A percentile compares a stretch with the other conserved stretches of the same genome.
Conservation (phyloP, 2,888 invertebrate species). For the Synergus gifuensis region DNA sequence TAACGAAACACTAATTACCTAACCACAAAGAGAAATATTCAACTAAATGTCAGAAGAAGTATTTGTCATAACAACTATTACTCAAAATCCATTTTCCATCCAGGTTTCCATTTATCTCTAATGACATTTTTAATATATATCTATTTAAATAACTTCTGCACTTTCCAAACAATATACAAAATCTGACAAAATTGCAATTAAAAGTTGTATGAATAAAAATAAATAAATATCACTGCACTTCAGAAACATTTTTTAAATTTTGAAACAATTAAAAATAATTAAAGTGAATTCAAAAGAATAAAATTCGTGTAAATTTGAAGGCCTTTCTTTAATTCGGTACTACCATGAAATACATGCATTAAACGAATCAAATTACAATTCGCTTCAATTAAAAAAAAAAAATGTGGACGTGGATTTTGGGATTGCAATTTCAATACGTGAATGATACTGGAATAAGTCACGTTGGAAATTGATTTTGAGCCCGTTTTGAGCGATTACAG, state of each 20-base stretch:
- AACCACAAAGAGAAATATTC: slow-evolving; percentile 14
- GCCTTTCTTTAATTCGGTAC: too few species aligned
- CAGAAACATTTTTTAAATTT: too few species aligned
- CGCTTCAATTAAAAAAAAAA: neutral
- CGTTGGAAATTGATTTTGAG: neutral
- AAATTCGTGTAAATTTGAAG: too few species aligned
- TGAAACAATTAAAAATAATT: too few species aligned
- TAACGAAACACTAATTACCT: slow-evolving; percentile 30
- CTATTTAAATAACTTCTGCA: neutral
- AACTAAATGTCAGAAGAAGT: neutral
- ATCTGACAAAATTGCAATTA: neutral
- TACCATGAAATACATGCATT: neutral
- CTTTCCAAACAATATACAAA: too few species aligned
- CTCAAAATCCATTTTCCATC: neutral
- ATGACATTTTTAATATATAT: neutral
- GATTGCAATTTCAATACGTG: neutral
- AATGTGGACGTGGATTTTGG: neutral
- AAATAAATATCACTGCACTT: too few species aligned
- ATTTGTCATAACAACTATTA: slow-evolving; percentile 26
- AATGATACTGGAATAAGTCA: neutral
- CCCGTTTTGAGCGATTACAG: neutral
- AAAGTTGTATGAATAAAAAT: neutral
- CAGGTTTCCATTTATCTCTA: neutral
- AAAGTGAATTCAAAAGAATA: too few species aligned
- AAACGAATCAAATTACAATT: neutral